A percentile compares a stretch with the other conserved stretches of the same genome.
These are phyloP conservation scores for Aphis gossypii DNA, from an alignment of 1,140 invertebrate genomes.

Conservation along the genomic window DNA sequence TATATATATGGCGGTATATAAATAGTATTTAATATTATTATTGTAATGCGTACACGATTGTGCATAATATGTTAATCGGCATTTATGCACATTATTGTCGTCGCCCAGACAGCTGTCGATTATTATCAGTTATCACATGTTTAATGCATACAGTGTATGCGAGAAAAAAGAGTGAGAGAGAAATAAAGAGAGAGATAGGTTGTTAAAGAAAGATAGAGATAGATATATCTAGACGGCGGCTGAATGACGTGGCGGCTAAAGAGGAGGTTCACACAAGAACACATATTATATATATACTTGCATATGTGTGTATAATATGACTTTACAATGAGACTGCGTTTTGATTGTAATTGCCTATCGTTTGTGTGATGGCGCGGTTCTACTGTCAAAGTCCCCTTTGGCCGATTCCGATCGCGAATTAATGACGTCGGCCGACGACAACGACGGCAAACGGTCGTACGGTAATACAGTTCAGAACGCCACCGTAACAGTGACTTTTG, in stretches of 20 bases:
- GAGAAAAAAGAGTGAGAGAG: too few species aligned
- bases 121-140: slow-evolving; percentile 53
- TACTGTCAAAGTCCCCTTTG: background rate
- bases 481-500: background rate
- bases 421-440: slow-evolving; percentile 31
- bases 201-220: background rate
- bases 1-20: background rate
- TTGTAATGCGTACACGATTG: background rate
- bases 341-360: slow-evolving; percentile 57
- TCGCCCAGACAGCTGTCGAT: slow-evolving; percentile 48
- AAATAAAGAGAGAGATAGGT: too few species aligned
- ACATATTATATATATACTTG: background rate
- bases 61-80: slow-evolving; percentile 54
- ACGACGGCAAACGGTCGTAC: background rate
- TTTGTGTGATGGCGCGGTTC: background rate
- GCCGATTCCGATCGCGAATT: slow-evolving; percentile 51
- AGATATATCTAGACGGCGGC: background rate
- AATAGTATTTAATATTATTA: slow-evolving; percentile 3
- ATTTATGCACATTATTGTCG: slow-evolving; percentile 50
- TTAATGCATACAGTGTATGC: background rate
- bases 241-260: background rate
- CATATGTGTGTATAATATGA: background rate
- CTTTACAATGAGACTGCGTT: slow-evolving; percentile 56
- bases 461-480: background rate
- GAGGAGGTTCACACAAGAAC: background rate